These are phyloP conservation scores for Anolis apletophallus DNA, from an alignment of 2,797 vertebrate genomes.

Conservation along the genomic window DNA sequence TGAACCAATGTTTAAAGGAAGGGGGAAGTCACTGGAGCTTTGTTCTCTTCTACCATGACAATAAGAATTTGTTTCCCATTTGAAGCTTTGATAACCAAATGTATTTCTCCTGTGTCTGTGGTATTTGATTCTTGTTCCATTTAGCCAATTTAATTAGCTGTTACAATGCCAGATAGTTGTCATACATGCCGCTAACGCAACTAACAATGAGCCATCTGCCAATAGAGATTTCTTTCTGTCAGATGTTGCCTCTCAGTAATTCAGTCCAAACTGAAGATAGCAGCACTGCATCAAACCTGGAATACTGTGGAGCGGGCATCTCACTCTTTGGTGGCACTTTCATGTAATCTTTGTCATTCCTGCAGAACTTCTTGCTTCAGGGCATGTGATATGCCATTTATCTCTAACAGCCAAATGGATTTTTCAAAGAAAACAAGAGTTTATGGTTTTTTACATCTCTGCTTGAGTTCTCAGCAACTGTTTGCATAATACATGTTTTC, in stretches of 20 bases:
- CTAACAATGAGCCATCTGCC: constrained; percentile 48
- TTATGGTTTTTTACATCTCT: neutral
- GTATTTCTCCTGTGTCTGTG: constrained; percentile 33
- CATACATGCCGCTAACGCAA: constrained; percentile 23
- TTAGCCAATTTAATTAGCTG: constrained; percentile 46
- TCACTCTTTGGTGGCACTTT: neutral
- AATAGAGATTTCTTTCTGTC: constrained; percentile 28
- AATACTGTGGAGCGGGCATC: constrained; percentile 24
- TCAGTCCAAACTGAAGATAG: constrained; percentile 37
- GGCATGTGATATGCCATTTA: neutral
- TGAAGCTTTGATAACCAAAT: constrained; percentile 32
- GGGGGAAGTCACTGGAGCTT: constrained; percentile 34
- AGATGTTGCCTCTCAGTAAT: constrained; percentile 25
- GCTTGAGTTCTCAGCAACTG: neutral
- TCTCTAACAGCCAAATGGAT: neutral
- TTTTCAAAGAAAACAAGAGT: constrained; percentile 10
- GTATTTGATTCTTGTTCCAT: neutral
- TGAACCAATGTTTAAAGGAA: constrained; percentile 41
- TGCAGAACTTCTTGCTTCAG: neutral
- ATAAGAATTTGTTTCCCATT: constrained; percentile 34
- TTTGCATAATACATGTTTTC: constrained; percentile 1
- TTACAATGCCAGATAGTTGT: constrained; percentile 33
- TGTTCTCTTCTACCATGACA: constrained; percentile 36
- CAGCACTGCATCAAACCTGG: neutral
- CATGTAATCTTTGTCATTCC: neutral